A percentile compares a stretch with the other conserved stretches of the same genome.
These are phyloP conservation scores for Hippotragus niger DNA, from an alignment of 2,113 vertebrate genomes.

Conservation along the genomic window DNA sequence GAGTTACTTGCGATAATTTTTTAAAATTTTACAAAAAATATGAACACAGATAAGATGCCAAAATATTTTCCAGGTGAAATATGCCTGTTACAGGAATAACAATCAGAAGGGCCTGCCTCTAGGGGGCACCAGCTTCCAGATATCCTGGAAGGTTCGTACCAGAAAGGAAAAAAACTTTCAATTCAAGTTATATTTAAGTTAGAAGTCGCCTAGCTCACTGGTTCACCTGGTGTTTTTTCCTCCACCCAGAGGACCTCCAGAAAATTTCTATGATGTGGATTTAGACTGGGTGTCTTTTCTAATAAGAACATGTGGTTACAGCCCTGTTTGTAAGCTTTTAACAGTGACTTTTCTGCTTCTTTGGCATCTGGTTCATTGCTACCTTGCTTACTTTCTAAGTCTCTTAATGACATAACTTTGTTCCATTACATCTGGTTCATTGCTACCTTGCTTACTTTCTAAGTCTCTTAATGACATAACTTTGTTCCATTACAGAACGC, in stretches of 20 bases:
- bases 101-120: neutral
- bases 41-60: neutral
- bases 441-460: slow-evolving; percentile 21
- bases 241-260: neutral
- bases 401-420: slow-evolving; percentile 43
- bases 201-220: neutral
- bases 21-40: neutral
- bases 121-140: neutral
- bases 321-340: neutral
- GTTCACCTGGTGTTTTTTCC: neutral
- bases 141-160: neutral
- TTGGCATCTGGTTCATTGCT: neutral
- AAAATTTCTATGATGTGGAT: neutral
- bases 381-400: slow-evolving; percentile 30
- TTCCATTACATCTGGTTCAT: slow-evolving; percentile 74
- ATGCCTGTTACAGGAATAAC: neutral
- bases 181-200: neutral
- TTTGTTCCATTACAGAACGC: slow-evolving; percentile 82
- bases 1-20: neutral
- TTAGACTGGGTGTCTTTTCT: neutral
- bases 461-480: slow-evolving; percentile 29
- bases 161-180: neutral
- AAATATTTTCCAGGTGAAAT: neutral
- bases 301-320: neutral
- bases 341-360: neutral